A percentile compares a stretch with the other conserved stretches of the same genome.
Evolutionary conservation across 2,113 vertebrate genomes (phyloP).

Genomic region (Hydropotes inermis): DNA sequence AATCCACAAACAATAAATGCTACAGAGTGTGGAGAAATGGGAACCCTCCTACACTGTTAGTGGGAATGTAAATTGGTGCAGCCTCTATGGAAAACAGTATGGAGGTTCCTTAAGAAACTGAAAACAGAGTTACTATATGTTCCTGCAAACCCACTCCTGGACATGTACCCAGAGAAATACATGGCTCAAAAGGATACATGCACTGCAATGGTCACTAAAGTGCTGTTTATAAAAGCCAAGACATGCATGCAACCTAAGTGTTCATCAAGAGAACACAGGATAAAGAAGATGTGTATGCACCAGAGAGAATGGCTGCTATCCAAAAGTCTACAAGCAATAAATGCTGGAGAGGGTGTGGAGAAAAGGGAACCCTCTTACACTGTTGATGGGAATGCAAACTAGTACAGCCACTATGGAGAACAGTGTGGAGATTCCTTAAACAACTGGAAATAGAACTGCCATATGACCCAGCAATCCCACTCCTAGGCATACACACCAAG

Average conservation of each 20-base stretch:
- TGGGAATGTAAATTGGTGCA: not conserved
- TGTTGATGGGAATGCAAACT: too few species aligned
- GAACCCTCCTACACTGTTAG: not conserved
- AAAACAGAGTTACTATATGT: not conserved
- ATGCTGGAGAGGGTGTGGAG: too few species aligned
- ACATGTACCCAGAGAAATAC: not conserved
- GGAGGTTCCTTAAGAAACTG: not conserved
- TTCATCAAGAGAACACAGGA: not conserved
- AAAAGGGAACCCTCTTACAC: too few species aligned
- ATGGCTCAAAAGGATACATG: not conserved
- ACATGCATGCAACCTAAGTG: not conserved
- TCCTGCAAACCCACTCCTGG: not conserved
- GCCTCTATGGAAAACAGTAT: not conserved
- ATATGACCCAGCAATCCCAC: too few species aligned
- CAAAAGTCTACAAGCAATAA: too few species aligned
- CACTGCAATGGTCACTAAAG: not conserved
- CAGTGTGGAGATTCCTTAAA: too few species aligned
- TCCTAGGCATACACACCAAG: too few species aligned
- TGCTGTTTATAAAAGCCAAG: not conserved
- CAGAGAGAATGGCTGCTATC: too few species aligned
- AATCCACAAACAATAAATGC: not conserved
- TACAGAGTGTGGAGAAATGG: not conserved
- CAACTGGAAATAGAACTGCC: too few species aligned
- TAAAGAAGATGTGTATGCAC: not conserved
- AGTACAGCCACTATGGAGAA: too few species aligned